Evolutionary conservation across 2,888 invertebrate genomes (phyloP).

Genomic region (Synergus laeviventris): DNA sequence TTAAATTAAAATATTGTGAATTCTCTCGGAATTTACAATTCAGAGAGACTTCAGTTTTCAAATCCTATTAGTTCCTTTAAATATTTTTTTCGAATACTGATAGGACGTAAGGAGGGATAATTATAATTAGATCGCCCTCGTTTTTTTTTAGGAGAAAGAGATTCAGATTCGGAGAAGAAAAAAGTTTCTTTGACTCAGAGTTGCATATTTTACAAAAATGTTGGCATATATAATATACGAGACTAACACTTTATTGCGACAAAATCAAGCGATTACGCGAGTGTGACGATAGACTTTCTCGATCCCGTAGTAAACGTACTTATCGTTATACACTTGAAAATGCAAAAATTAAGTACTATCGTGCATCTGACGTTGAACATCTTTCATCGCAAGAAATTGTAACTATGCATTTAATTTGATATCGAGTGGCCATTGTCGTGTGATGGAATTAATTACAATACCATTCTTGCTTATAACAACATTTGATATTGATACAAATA

Average conservation of each 20-base stretch:
- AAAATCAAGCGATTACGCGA: constrained; percentile 1
- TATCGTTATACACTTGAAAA: constrained; percentile 7
- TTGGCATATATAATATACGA: constrained; percentile 12
- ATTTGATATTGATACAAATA: constrained; percentile 48
- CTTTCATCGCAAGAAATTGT: constrained; percentile 8
- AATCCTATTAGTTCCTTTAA: background rate
- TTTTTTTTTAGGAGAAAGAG: too few relatives aligned
- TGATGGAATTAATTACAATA: constrained; percentile 18
- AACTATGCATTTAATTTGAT: background rate
- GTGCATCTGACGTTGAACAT: background rate
- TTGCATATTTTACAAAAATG: constrained; percentile 21
- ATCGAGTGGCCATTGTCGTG: background rate
- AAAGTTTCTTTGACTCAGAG: constrained; percentile 3
- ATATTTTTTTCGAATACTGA: background rate
- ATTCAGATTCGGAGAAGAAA: constrained; percentile 10
- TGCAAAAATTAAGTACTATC: constrained; percentile 29
- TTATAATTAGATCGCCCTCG: constrained; percentile 2
- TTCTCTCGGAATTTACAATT: too few relatives aligned
- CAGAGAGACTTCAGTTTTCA: too few relatives aligned
- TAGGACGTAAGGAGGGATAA: constrained; percentile 14
- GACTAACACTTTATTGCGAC: constrained; percentile 12
- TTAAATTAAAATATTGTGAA: too few relatives aligned
- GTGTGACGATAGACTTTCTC: constrained; percentile 4
- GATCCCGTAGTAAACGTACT: constrained; percentile 11
- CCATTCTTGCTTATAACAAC: constrained; percentile 12